These are phyloP conservation scores for Lithophane socia DNA, from an alignment of 2,888 invertebrate genomes.

Conservation along the genomic window DNA sequence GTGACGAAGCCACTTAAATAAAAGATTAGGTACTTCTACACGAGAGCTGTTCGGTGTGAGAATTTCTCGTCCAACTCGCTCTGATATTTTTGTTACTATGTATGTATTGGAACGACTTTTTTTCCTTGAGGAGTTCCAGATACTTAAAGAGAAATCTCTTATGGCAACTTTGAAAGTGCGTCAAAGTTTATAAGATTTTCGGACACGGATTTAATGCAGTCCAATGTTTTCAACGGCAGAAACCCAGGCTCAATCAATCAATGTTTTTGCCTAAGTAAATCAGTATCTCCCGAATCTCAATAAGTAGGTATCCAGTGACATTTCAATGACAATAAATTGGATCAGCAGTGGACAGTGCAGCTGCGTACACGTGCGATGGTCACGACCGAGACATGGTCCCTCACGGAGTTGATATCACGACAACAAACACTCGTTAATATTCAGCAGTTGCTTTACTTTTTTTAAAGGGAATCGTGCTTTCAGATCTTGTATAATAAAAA, in stretches of 20 bases:
- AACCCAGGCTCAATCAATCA: slow-evolving; percentile 43
- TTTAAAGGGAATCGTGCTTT: slow-evolving; percentile 44
- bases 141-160: slow-evolving; percentile 1
- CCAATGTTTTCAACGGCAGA: neutral
- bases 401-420: slow-evolving; percentile 80
- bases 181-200: slow-evolving; percentile 5
- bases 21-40: slow-evolving; percentile 70
- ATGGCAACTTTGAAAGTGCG: neutral
- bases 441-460: slow-evolving; percentile 50
- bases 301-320: slow-evolving; percentile 66
- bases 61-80: slow-evolving; percentile 49
- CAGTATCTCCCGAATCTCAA: slow-evolving; percentile 52
- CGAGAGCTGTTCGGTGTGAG: slow-evolving; percentile 64
- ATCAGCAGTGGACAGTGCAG: slow-evolving; percentile 71
- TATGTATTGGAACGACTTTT: slow-evolving; percentile 31
- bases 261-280: slow-evolving; percentile 46
- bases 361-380: slow-evolving; percentile 84
- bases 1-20: slow-evolving; percentile 80
- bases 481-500: slow-evolving; percentile 42
- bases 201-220: slow-evolving; percentile 7
- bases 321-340: slow-evolving; percentile 81
- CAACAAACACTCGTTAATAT: slow-evolving; percentile 64
- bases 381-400: slow-evolving; percentile 80
- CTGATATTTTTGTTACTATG: slow-evolving; percentile 28
- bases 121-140: neutral